Conservation (phyloP, 2,888 invertebrate genomes). For the Empis stercorea region DNA sequence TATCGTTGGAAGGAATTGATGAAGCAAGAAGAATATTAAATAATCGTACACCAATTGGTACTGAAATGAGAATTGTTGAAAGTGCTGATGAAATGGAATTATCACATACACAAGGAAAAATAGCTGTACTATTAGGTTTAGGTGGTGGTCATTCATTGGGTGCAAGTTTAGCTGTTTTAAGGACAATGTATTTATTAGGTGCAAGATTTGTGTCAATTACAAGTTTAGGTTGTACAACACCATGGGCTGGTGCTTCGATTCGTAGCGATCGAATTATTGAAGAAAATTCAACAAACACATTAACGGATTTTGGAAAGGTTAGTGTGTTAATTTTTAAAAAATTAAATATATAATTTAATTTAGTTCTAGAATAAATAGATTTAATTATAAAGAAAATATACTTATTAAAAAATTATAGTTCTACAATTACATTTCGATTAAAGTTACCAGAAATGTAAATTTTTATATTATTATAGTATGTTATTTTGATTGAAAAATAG, state of each 20-base stretch:
- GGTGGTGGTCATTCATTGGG: constrained; percentile 57
- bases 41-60: constrained; percentile 19
- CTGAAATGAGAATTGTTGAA: constrained; percentile 41
- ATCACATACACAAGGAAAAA: constrained; percentile 44
- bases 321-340: constrained; percentile 1
- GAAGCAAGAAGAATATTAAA: constrained; percentile 44
- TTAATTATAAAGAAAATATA: too few species aligned
- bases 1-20: constrained; percentile 54
- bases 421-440: too few species aligned
- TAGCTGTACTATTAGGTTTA: constrained; percentile 49
- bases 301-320: constrained; percentile 37
- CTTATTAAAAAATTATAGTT: too few species aligned
- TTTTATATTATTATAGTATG: too few species aligned
- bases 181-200: constrained; percentile 52
- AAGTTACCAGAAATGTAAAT: too few species aligned
- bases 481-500: too few species aligned
- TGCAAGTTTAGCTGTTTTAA: constrained; percentile 49
- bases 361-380: too few species aligned
- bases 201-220: constrained; percentile 53
- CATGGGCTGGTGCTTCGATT: constrained; percentile 42
- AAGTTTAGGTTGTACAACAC: constrained; percentile 50
- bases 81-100: constrained; percentile 45
- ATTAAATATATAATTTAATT: too few species aligned
- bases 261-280: constrained; percentile 29
- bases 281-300: constrained; percentile 30